phyloP scores from a whole-genome alignment of 1,140 invertebrate species.

The Streblospio benedicti region DNA sequence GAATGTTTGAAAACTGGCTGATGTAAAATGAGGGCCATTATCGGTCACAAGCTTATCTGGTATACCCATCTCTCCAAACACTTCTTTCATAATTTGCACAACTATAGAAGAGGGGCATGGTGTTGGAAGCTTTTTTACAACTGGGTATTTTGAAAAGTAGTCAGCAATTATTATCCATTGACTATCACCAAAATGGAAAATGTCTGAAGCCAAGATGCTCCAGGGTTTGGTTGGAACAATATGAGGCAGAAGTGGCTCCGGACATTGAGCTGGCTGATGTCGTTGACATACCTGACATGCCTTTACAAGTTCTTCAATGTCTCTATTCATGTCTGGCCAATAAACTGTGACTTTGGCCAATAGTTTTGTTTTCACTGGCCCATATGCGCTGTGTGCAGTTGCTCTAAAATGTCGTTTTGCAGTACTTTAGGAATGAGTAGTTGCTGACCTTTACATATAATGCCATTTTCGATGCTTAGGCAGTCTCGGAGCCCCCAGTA shows the following conservation, averaged over 20 bases:
- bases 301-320: too few relatives aligned
- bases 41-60: background rate
- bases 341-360: background rate
- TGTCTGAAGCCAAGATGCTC: too few relatives aligned
- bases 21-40: background rate
- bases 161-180: background rate
- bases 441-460: conserved; percentile 2
- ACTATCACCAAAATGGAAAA: background rate
- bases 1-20: background rate
- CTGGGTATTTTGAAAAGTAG: background rate
- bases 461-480: background rate
- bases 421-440: background rate
- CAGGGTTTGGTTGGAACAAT: too few relatives aligned
- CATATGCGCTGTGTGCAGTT: background rate
- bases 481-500: background rate
- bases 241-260: background rate
- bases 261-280: background rate
- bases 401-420: background rate
- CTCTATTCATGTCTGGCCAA: too few relatives aligned
- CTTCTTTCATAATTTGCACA: background rate
- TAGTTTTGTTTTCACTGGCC: background rate
- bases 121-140: background rate
- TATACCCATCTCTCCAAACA: background rate
- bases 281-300: background rate
- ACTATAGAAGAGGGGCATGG: background rate